Base-by-base conservation (phyloP, 2,113 vertebrate species). In the Brevimyrus niger region DNA sequence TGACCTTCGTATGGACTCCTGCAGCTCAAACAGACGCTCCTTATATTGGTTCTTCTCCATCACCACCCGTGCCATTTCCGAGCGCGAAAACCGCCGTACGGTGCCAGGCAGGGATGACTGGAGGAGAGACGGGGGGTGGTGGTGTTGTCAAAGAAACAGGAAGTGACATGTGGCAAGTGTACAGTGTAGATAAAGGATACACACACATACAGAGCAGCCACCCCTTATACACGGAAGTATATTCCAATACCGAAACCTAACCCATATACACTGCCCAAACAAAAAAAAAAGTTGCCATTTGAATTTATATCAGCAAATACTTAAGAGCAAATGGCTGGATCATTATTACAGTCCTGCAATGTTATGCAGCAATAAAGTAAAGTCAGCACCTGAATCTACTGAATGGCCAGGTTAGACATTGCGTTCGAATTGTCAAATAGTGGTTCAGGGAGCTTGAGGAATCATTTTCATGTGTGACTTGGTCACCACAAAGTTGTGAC, bases 31-130 rank as follows among this genome's bases (percentile, higher is more conserved):
- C 76, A 96, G 93, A 27, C 95, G 94, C 92, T 96, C 95, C 89
- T 96, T 96, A 10, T 96, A 96, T 61, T 95, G 95, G 91, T 96
- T 96, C 90, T 95, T 96, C 94, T 96, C 96, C 96, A 96, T 96
- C 84, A 96, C 95, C 10, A 95, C 95, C 5, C 96, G 94, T 50
- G 96, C 94, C 96, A 96, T 96, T 93, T 96, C 96, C 38, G 96
- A 96, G 11, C 95, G 95, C 85, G 96, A 95, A 90, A 96, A 96
- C 51, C 93, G 91, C 3, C 95, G 95, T 69, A 91, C 89, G 15
- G 95, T 93, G 13, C 90, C 17, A 2, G 94, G 89, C 10, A 93
- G 88, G 86, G 92, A 92, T 3, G 90, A 88, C 95, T 96, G 76
- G 5, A 38, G 46, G 13, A 4, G 84, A 11, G 0, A 0, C 15